phyloP scores from a whole-genome alignment of 2,113 vertebrate genomes.

The Nesogale talazaci region DNA sequence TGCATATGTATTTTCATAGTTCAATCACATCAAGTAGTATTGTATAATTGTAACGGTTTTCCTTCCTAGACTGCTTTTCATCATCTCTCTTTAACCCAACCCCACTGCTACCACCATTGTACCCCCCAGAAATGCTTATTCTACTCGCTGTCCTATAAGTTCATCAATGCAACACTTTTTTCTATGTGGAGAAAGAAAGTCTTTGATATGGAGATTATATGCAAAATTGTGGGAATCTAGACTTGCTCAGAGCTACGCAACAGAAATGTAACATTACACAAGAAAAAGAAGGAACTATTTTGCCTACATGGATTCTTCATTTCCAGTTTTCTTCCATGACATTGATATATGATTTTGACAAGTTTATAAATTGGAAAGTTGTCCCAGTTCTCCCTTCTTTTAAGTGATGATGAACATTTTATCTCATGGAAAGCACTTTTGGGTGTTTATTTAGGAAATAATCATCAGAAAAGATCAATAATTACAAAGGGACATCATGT shows the following conservation, averaged over 20 bases:
- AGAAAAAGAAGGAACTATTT: not conserved
- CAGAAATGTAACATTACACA: not conserved
- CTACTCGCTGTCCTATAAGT: no score
- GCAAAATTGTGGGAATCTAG: not conserved
- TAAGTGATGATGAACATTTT: not conserved
- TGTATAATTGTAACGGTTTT: no score
- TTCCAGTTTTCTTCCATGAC: rapidly evolving
- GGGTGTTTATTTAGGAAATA: not conserved
- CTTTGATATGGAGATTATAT: not conserved
- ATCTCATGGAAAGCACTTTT: not conserved
- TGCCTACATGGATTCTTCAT: no score
- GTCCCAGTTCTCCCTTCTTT: not conserved
- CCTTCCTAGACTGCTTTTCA: no score
- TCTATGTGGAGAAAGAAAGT: not conserved
- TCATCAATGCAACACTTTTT: no score
- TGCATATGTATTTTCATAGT: no score
- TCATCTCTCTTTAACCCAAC: no score
- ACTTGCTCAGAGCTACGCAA: not conserved
- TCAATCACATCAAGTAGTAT: no score
- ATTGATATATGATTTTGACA: rapidly evolving
- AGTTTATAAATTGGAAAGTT: no score
- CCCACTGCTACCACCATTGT: no score
- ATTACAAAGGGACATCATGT: not conserved
- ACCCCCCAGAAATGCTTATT: no score
- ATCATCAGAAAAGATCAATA: not conserved